A percentile compares a stretch with the other conserved stretches of the same genome.
Conservation (phyloP, 2,113 vertebrate species). For the Pogona vitticeps region DNA sequence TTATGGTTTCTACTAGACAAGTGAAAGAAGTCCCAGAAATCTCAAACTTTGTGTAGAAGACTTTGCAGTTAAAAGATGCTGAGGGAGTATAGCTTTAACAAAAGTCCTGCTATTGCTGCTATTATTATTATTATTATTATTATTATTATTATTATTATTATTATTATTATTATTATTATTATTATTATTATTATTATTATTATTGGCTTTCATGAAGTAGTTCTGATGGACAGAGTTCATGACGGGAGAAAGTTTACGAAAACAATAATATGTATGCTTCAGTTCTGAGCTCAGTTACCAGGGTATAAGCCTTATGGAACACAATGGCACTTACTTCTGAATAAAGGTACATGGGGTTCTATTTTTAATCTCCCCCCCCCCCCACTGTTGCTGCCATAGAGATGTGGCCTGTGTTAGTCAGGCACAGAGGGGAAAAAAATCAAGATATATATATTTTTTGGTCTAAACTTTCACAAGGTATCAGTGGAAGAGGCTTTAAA, state of each 20-base stretch:
- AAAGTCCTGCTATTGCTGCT: too few species aligned
- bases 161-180: slow-evolving; percentile 33
- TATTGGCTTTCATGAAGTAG: slow-evolving; percentile 8
- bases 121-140: slow-evolving; percentile 25
- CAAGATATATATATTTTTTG: slow-evolving; percentile 49
- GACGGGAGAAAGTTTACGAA: slow-evolving; percentile 4
- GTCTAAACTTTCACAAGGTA: slow-evolving; percentile 7
- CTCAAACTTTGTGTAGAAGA: slow-evolving; percentile 11
- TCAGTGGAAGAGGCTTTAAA: neutral
- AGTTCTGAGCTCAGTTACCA: neutral
- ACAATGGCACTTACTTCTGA: neutral
- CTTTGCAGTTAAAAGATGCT: slow-evolving; percentile 30
- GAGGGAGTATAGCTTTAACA: slow-evolving; percentile 33
- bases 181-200: slow-evolving; percentile 21
- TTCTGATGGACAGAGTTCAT: slow-evolving; percentile 34
- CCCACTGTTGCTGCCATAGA: neutral
- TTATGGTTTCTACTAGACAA: slow-evolving; percentile 29
- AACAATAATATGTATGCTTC: neutral
- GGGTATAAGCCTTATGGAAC: neutral
- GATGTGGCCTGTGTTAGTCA: neutral
- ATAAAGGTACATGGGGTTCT: neutral
- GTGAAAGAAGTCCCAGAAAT: slow-evolving; percentile 42
- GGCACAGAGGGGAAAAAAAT: neutral
- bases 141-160: slow-evolving; percentile 35
- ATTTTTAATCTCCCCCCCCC: neutral